phyloP scores from a whole-genome alignment of 2,113 vertebrate genomes.

The Pangasianodon gigas region DNA sequence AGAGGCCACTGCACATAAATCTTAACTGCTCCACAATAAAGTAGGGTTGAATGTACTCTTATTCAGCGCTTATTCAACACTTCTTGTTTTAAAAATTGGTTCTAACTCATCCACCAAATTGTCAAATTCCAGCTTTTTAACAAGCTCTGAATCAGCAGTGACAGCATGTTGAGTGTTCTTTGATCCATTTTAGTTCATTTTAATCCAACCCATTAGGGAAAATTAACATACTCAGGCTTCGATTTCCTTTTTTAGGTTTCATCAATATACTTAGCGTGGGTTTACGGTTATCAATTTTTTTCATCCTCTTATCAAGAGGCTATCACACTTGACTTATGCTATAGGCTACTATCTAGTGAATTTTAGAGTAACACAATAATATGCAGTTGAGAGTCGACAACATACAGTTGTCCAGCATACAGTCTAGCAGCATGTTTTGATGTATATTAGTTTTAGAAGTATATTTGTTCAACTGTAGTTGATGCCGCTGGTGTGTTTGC shows the following conservation, averaged over 20 bases:
- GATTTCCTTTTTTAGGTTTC: not conserved
- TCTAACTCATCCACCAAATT: not conserved
- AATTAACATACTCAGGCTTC: not conserved
- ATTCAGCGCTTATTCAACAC: not conserved
- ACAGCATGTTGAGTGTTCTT: no score
- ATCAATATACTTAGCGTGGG: not conserved
- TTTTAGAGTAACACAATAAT: not conserved
- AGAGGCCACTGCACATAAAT: slow-evolving; percentile 22
- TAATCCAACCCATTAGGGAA: not conserved
- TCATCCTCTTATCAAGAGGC: not conserved
- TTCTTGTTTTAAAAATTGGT: not conserved
- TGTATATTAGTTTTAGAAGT: not conserved
- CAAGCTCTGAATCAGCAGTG: not conserved
- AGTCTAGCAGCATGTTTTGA: not conserved
- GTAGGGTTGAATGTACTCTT: not conserved
- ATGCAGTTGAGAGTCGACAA: not conserved
- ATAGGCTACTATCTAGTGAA: not conserved
- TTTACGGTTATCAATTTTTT: not conserved
- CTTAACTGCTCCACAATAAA: not conserved
- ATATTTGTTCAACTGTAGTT: not conserved
- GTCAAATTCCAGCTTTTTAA: not conserved
- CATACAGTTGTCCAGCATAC: not conserved
- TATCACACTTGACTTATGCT: not conserved
- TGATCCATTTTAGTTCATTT: not conserved
- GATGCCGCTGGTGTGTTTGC: not conserved